Base-by-base conservation (phyloP, 1,140 invertebrate genomes). In the Brachystomella parvula region DNA sequence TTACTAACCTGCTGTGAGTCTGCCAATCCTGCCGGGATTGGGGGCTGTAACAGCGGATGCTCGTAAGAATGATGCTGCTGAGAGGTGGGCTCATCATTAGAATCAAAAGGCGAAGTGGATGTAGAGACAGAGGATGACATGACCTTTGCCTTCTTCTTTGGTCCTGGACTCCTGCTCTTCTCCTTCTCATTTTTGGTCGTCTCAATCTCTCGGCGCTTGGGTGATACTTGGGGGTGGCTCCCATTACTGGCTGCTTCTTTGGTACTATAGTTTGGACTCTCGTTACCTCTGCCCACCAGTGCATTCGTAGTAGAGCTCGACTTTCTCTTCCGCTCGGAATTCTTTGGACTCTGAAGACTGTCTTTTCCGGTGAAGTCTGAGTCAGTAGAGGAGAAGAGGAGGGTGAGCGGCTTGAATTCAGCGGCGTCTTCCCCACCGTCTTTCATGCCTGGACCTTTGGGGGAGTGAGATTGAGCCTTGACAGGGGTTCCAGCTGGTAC, bases 281-380 rank as follows among this genome's bases (percentile, higher is more conserved):
- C 60, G 12, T 19, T 47, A 19, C 31, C 15, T 24, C 19, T 62
- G 21, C 60, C 53, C 21, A 28, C 53, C 12, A 21, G 19, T 24
- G 49, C 61, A 29, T 63, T 63, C 30, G 33, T 24, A 32, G 26
- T 30, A 21, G 62, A 44, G 29, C 61, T 65, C n/a, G 64, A 65
- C 63, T 69, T 69, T 35, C 67, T 61, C 32, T 69, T 69, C 26
- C 67, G 33, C 33, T 69, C 68, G 24, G 59, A 39, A n/a, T 30
- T 44, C 35, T 65, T 39, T 39, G 35, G 35, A 26, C 49, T 66
- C 65, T 62, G 9, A 29, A 12, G 12, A 60, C 29, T 60, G 44
- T n/a, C 49, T 26, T 32, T 60, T 6, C 53, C 53, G 24, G 9
- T 3, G 31, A 60, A 32, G 12, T 6, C 58, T 15, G 29, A 12